Base-by-base conservation (phyloP, 2,888 invertebrate genomes). In the Dolichopus griseipennis region DNA sequence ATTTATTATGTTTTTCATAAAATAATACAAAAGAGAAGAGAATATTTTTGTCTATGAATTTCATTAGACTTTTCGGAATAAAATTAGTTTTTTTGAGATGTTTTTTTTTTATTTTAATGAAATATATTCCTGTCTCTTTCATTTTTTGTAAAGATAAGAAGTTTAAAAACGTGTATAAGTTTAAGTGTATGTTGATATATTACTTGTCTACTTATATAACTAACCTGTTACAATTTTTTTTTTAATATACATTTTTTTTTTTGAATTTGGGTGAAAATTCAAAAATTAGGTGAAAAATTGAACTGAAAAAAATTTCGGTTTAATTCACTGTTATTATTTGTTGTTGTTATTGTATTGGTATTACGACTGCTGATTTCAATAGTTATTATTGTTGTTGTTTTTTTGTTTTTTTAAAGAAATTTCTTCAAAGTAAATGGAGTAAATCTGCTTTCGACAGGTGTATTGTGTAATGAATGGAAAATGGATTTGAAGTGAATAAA, bases 371-470 rank as follows among this genome's bases (percentile, higher is more conserved):
- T 27, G 27, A 52, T 52, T 18, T 52, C 15, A 2, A 2, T 52
- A 12, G 9, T 52, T 18, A 18, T 52, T 52, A 5, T 27, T 9
- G 3, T 12, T 41, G 41, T 41, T 12, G 3, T 15, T 12, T 41
- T 41, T 41, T 41, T 12, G 3, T 12, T 12, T 9, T 41, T 41
- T 12, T 41, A 2, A 9, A 41, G 15, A 41, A 41, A 18, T 18
- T 52, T 52, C n/a, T 52, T 52, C 15, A 52, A 52, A 52, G 52
- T 52, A 52, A 52, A 52, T 52, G 15, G 52, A 52, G 52, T 52
- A 52, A 52, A 52, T 52, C 18, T 52, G 52, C 6, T 52, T 52
- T 18, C 52, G 52, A 52, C 52, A 52, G 52, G 52, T 52, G 52
- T 52, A 52, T 18, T 52, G 18, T 52, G 18, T 52, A 52, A 52